Evolutionary conservation across 2,797 vertebrate genomes (phyloP).

Genomic region (Scyliorhinus canicula): DNA sequence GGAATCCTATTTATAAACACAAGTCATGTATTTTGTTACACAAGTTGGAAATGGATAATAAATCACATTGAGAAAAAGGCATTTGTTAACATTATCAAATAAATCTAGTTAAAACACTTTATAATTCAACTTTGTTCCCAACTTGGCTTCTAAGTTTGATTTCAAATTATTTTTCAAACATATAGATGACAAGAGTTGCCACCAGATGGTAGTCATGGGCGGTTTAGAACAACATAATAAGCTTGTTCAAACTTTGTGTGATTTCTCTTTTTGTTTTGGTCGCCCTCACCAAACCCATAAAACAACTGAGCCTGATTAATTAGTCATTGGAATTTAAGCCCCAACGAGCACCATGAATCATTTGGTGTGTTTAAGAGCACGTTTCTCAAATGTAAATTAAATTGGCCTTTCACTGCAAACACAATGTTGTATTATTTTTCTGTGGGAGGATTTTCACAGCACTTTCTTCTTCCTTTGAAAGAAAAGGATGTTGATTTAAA

Average conservation of each 20-base stretch:
- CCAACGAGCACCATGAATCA: background rate
- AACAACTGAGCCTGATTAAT: background rate
- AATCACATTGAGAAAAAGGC: background rate
- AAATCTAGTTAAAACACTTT: background rate
- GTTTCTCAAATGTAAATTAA: background rate
- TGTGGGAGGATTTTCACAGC: background rate
- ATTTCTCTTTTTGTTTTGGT: no score
- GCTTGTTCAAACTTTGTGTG: background rate
- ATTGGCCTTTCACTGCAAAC: background rate
- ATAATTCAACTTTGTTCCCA: background rate
- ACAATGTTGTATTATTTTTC: background rate
- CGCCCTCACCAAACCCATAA: background rate
- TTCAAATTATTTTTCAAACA: background rate
- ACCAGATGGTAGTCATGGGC: background rate
- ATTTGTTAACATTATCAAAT: background rate
- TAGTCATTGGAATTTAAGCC: background rate
- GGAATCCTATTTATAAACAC: slow-evolving; percentile 36
- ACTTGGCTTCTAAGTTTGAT: background rate
- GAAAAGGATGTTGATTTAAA: background rate
- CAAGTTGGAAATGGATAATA: background rate
- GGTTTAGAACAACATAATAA: background rate
- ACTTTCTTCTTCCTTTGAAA: background rate
- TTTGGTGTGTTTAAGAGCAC: background rate
- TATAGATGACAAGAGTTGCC: background rate
- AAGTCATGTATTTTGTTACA: slow-evolving; percentile 24